Base-by-base conservation (phyloP, 2,113 vertebrate genomes). In the Tupaia tana region DNA sequence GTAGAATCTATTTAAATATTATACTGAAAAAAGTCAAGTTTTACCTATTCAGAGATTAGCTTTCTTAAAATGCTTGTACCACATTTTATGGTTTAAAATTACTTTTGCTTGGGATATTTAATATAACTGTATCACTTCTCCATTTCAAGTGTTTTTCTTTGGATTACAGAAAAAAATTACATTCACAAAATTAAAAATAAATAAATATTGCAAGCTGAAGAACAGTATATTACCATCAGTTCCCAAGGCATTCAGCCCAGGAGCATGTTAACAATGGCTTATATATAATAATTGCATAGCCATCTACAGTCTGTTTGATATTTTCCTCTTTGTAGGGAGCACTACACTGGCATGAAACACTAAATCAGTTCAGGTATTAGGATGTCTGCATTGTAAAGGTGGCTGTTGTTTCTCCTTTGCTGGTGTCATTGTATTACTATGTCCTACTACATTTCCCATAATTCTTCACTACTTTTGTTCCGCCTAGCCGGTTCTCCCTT, bases 371-470 rank as follows among this genome's bases (percentile, higher is more conserved):
- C 52, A 73, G 34, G 31, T n/a, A 54, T n/a, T 61, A 85, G 3
- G 9, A 83, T 78, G 9, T 64, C 31, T 61, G 11, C 22, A 1
- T 85, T 80, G 89, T 58, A 63, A 83, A 43, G 29, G 4, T 29
- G 61, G 14, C 14, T 66, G 11, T 74, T 56, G 2, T 43, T 81
- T 71, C 18, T 1, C 29, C 3, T 58, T 83, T 63, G 52, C 6
- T 81, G 88, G 31, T n/a, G 34, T n/a, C 27, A 18, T 24, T 84
- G 71, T 8, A 31, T 75, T 92, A 31, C 43, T 79, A 7, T 63
- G 56, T 64, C 71, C 88, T 91, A 97, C 96, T 96, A 96, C 97
- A 96, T 69, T 96, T 97, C 96, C 95, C 93, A 96, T 10, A 93
- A 97, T 86, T 66, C 93, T 73, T 80, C 29, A 52, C 14, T 13